Evolutionary conservation across 2,888 invertebrate species (phyloP), one percentile per base, ranked within the genome.

Genomic region (Sceliomorpha sp.): DNA sequence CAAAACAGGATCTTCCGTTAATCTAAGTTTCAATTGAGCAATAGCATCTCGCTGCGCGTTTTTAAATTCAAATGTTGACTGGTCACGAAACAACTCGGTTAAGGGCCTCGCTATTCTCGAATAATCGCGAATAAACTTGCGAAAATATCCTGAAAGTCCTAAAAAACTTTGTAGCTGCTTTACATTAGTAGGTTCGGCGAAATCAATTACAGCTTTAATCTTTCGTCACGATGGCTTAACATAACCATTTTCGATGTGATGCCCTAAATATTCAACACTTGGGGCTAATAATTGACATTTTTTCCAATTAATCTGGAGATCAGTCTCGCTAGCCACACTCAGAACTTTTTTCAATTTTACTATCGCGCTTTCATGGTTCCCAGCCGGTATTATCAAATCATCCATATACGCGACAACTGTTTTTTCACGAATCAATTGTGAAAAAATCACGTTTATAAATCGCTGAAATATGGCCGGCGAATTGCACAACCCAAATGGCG

Each of bases 61-160:
- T n/a, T n/a, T n/a, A n/a, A n/a, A n/a, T n/a, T n/a, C n/a, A n/a
- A n/a, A n/a, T n/a, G n/a, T n/a, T n/a, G n/a, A n/a, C n/a, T n/a
- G n/a, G n/a, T n/a, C n/a, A n/a, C n/a, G n/a, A n/a, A n/a, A n/a
- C n/a, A n/a, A n/a, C n/a, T n/a, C n/a, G n/a, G n/a, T n/a, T n/a
- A n/a, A n/a, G n/a, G n/a, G n/a, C n/a, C n/a, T n/a, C n/a, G n/a
- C n/a, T n/a, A n/a, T n/a, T n/a, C n/a, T n/a, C n/a, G n/a, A n/a
- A n/a, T n/a, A n/a, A n/a, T n/a, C n/a, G n/a, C n/a, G n/a, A n/a
- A n/a, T n/a, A n/a, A n/a, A n/a, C n/a, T n/a, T n/a, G n/a, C 82
- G 32, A 48, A 85, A 87, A 72, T 84, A 83, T 17, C 79, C 78
- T 0, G 81, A 78, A 4, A 86, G 37, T 3, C 82, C 83, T n/a